Percentiles rank a stretch among this genome's conserved stretches.
phyloP scores from a whole-genome alignment of 37 sponge, comb jelly and placozoan genomes.

The Crambe crambe region DNA sequence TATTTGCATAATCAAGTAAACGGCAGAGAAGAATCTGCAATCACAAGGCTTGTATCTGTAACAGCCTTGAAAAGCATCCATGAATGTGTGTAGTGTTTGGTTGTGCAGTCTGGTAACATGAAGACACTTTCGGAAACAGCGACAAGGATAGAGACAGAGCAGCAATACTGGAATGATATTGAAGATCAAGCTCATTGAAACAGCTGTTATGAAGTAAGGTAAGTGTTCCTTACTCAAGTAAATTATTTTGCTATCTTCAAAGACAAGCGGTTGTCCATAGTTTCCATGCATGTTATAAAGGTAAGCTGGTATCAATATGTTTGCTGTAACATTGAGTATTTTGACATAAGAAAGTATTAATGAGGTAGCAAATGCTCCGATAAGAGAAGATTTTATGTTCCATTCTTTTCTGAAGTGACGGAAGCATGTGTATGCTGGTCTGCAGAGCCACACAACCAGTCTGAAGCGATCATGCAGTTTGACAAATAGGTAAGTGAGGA shows the following conservation, averaged over 20 bases:
- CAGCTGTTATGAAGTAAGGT: slow-evolving; percentile 7
- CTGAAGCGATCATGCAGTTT: slow-evolving; percentile 12
- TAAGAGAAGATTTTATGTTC: neutral
- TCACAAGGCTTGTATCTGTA: slow-evolving; percentile 24
- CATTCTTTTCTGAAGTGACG: slow-evolving; percentile 2
- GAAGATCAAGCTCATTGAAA: slow-evolving; percentile 17
- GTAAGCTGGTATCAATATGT: neutral
- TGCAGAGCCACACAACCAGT: neutral
- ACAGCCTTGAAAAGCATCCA: slow-evolving; percentile 46
- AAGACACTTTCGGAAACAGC: slow-evolving; percentile 10
- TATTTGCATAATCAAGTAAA: slow-evolving; percentile 19
- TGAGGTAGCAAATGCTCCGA: slow-evolving; percentile 11
- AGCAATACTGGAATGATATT: slow-evolving; percentile 5
- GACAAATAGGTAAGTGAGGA: slow-evolving; percentile 3
- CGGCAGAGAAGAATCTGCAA: slow-evolving; percentile 7
- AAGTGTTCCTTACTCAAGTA: slow-evolving; percentile 7
- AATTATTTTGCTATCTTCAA: neutral
- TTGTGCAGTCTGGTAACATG: neutral
- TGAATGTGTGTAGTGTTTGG: slow-evolving; percentile 8
- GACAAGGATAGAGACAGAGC: slow-evolving; percentile 2
- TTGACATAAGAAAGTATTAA: slow-evolving; percentile 13
- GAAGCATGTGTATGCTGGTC: slow-evolving; percentile 3
- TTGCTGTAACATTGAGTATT: neutral
- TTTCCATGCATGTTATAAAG: neutral
- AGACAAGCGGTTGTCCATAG: neutral